Conservation (phyloP, 1,140 invertebrate genomes). For the Chironomus striatipennis region DNA sequence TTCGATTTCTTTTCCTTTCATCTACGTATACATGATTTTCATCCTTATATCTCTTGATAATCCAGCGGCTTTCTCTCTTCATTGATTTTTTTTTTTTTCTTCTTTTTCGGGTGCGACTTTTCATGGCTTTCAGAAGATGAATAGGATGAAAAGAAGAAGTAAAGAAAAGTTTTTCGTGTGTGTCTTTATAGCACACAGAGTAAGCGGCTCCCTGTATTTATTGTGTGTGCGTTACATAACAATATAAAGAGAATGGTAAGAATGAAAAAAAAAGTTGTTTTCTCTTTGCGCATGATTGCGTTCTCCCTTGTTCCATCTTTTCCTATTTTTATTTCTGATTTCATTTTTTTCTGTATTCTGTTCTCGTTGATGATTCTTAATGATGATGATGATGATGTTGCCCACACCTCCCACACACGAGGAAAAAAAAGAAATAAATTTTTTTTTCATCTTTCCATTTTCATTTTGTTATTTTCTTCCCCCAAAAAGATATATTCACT, state of each 20-base stretch:
- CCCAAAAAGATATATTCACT: neutral
- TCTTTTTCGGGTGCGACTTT: constrained; percentile 10
- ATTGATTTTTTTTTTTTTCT: constrained; percentile 1
- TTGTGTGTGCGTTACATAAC: constrained; percentile 4
- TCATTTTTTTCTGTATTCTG: neutral
- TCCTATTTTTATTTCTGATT: neutral
- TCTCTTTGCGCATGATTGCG: constrained; percentile 15
- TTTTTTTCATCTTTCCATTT: neutral
- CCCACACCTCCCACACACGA: neutral
- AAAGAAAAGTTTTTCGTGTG: no score
- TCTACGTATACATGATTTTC: no score
- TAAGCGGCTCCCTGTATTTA: neutral
- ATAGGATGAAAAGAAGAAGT: no score
- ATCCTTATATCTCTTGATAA: neutral
- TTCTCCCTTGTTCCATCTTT: constrained; percentile 19
- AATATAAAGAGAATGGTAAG: no score
- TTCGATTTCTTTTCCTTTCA: no score
- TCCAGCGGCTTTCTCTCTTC: neutral
- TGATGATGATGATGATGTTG: neutral
- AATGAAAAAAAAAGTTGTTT: neutral
- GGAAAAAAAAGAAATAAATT: neutral
- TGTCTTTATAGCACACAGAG: no score
- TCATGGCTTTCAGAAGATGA: neutral
- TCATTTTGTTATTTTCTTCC: neutral
- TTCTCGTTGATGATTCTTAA: neutral